Percentiles rank a stretch among this genome's conserved stretches.
Conservation (phyloP, 1,140 invertebrate genomes). For the Caenorhabditis briggsae region DNA sequence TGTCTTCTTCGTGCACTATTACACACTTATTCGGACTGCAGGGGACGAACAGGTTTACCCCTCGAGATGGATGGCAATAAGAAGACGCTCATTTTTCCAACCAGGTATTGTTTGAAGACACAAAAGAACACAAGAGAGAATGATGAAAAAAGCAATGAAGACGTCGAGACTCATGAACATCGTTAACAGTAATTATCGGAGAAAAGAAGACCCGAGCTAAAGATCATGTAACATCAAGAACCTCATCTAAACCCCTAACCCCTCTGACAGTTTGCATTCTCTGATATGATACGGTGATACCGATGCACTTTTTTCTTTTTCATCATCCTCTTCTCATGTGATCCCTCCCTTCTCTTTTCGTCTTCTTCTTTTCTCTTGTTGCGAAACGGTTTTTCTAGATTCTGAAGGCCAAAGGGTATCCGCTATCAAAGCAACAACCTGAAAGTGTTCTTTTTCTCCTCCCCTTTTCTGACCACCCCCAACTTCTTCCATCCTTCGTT, state of each 20-base stretch:
- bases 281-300: not conserved
- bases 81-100: constrained; percentile 33
- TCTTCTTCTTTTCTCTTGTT: constrained; percentile 7
- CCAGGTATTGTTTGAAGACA: constrained; percentile 38
- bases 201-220: not conserved
- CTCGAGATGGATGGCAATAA: not conserved
- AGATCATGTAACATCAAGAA: constrained; percentile 14
- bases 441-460: constrained; percentile 33
- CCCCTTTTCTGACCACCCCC: not conserved
- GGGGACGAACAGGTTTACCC: constrained; percentile 26
- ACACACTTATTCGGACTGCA: constrained; percentile 41
- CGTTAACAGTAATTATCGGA: not conserved
- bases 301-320: constrained; percentile 1
- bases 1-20: constrained; percentile 40
- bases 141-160: too few species aligned
- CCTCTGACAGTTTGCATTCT: not conserved
- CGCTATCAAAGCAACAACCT: not conserved
- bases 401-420: constrained; percentile 24
- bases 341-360: not conserved
- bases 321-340: constrained; percentile 13
- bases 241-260: not conserved
- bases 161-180: not conserved
- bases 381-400: constrained; percentile 39
- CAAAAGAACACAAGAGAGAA: not conserved
- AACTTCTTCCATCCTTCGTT: not conserved